Evolutionary conservation across 2,888 invertebrate genomes (phyloP), one percentile per base, ranked within the genome.

Genomic region (Eupithecia subfuscata): DNA sequence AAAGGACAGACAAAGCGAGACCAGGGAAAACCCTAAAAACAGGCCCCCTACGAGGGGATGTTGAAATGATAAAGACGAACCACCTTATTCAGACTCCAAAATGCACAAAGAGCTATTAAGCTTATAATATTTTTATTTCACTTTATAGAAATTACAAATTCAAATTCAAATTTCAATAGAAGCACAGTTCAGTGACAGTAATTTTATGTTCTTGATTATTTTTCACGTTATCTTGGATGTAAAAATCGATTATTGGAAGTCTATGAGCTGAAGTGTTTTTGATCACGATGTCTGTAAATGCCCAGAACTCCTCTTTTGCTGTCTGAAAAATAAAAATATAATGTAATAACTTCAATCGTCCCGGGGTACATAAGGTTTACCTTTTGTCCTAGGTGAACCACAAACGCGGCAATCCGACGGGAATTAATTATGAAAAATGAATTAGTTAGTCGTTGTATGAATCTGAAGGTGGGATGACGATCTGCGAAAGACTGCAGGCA

Each of bases 121-220:
- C 52, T 52, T 22, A 25, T 60, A 60, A 60, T 14, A 60, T 25
- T 25, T 60, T 25, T 60, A 60, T 25, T 60, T 60, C 60, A 25
- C 14, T 25, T 25, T 14, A 25, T 60, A 25, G 2, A 60, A 11
- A 22, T 22, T n/a, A 56, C 0, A 11, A 18, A 9, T 3, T 2
- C 30, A 30, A 34, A 30, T 18, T 18, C 2, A 34, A 5, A 18
- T 40, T n/a, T 77, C 75, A 85, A 64, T 78, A 70, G 75, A 87
- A 88, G 75, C 88, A 88, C 18, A 88, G 56, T 60, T 86, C 79
- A 22, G 78, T 1, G 68, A 81, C 79, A 74, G 86, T 84, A 2
- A 88, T 71, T 16, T 6, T 68, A 25, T 87, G 63, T 8, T 60
- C 68, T 70, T 86, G 84, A 5, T 73, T n/a, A 18, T 60, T 76